Percentiles rank a stretch among this genome's conserved stretches.
phyloP scores from a whole-genome alignment of 2,797 vertebrate species.

The Phalloptychus januarius region DNA sequence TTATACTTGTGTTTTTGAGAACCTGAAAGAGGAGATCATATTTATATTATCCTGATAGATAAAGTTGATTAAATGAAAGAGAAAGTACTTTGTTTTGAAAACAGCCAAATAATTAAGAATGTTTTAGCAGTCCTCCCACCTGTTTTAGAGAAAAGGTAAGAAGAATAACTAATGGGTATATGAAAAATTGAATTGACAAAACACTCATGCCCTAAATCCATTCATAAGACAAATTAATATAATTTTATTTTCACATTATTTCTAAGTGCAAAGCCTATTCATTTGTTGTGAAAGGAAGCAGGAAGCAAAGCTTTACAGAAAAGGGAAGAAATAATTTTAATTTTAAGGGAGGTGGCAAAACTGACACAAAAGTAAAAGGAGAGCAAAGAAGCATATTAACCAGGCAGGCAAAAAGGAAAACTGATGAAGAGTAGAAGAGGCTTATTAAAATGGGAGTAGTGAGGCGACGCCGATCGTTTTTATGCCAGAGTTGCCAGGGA shows the following conservation, averaged over 20 bases:
- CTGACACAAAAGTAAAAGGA: constrained; percentile 1
- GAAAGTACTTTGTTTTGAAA: background rate
- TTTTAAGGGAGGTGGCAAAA: constrained; percentile 15
- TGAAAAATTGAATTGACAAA: background rate
- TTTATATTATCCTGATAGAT: background rate
- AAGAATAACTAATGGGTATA: background rate
- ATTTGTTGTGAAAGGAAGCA: constrained; percentile 24
- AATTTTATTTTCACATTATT: background rate
- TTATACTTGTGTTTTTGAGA: background rate
- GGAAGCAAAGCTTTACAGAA: constrained; percentile 25
- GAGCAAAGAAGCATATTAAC: constrained; percentile 24
- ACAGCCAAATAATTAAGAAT: background rate
- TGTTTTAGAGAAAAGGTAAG: background rate
- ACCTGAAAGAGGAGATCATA: background rate
- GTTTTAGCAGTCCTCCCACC: background rate
- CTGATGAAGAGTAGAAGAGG: constrained; percentile 19
- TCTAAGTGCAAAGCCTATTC: constrained; percentile 14
- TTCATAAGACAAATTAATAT: background rate
- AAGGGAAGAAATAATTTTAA: constrained; percentile 13
- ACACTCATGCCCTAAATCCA: background rate
- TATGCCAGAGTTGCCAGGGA: constrained; percentile 40
- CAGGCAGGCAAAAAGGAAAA: constrained; percentile 20
- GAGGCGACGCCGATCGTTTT: constrained; percentile 32
- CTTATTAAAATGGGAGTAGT: constrained; percentile 47
- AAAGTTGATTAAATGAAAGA: background rate